Evolutionary conservation across 1,140 invertebrate species (phyloP).

Genomic region (Myzus persicae): DNA sequence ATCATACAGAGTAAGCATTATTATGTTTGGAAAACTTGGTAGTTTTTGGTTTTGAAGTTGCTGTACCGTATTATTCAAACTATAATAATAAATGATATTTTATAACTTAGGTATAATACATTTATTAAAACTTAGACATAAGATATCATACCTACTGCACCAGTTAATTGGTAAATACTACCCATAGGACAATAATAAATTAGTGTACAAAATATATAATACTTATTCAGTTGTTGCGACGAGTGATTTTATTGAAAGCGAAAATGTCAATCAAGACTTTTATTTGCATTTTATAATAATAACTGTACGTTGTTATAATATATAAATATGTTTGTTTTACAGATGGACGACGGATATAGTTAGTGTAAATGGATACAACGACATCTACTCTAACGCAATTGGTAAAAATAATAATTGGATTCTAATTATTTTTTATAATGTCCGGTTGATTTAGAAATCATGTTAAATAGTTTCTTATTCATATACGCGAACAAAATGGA

Average conservation of each 20-base stretch:
- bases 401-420: constrained; percentile 70
- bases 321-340: constrained; percentile 60
- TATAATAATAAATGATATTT: neutral
- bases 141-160: no score
- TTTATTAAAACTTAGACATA: no score
- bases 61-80: neutral
- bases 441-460: neutral
- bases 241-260: no score
- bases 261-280: neutral
- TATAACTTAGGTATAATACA: neutral
- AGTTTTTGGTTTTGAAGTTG: neutral
- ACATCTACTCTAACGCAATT: constrained; percentile 80
- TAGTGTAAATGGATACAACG: constrained; percentile 82
- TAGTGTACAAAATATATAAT: no score
- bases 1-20: constrained; percentile 68
- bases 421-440: neutral
- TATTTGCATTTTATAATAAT: neutral
- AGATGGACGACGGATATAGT: constrained; percentile 75
- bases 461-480: neutral
- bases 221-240: neutral
- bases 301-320: neutral
- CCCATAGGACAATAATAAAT: no score
- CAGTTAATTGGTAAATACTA: neutral
- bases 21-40: neutral
- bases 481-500: neutral